Percentiles rank a stretch among this genome's conserved stretches.
phyloP scores from a whole-genome alignment of 2,888 invertebrate genomes.

The Cerastis rubricosa region DNA sequence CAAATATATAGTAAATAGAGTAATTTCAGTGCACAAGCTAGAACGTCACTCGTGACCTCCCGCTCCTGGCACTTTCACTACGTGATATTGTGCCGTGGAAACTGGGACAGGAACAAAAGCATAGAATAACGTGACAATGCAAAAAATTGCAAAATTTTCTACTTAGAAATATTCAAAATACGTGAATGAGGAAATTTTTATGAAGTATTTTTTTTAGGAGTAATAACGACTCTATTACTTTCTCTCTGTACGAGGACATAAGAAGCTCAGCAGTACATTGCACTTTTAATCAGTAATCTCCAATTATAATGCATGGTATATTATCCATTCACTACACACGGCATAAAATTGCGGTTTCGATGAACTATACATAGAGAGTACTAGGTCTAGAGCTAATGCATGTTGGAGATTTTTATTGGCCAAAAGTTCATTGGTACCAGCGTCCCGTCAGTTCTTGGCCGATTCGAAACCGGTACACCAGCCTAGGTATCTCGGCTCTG shows the following conservation, averaged over 20 bases:
- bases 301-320: conserved; percentile 11
- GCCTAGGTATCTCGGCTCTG: conserved; percentile 30
- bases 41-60: conserved; percentile 41
- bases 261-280: background rate
- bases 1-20: conserved; percentile 33
- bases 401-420: conserved; percentile 45
- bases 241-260: conserved; percentile 17
- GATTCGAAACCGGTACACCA: conserved; percentile 47
- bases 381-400: conserved; percentile 35
- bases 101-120: conserved; percentile 59
- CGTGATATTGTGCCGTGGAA: conserved; percentile 36
- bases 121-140: conserved; percentile 48
- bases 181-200: conserved; percentile 25
- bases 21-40: conserved; percentile 30
- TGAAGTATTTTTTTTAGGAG: background rate
- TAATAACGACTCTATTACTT: conserved; percentile 21
- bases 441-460: background rate
- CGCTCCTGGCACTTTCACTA: conserved; percentile 58
- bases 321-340: conserved; percentile 17
- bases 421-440: conserved; percentile 32
- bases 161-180: conserved; percentile 43
- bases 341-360: conserved; percentile 27
- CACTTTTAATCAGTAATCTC: conserved; percentile 21
- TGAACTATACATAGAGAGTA: conserved; percentile 37
- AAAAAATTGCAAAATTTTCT: conserved; percentile 50